Conservation (phyloP, 2,113 vertebrate species). For the Stercorarius parasiticus region DNA sequence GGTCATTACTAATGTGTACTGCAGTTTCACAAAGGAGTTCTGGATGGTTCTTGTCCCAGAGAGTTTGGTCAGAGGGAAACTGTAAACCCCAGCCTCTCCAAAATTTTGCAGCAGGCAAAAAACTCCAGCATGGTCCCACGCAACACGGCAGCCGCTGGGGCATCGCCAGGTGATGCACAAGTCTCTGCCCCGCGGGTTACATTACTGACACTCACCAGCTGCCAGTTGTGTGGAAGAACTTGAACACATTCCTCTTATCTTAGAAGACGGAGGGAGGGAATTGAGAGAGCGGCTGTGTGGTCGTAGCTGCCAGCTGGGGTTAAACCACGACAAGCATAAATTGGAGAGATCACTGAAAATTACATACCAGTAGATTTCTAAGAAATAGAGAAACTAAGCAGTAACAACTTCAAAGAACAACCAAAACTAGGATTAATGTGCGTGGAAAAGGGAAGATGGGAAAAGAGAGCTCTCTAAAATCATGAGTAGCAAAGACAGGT, state of each 20-base stretch:
- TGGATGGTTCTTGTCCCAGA: neutral
- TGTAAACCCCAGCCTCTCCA: neutral
- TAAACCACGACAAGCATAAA: neutral
- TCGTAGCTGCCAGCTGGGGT: neutral
- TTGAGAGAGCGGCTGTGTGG: neutral
- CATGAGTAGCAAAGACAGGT: neutral
- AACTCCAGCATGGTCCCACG: rapidly evolving
- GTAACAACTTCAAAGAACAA: neutral
- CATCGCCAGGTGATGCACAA: rapidly evolving
- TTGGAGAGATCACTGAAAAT: neutral
- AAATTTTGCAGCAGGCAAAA: neutral
- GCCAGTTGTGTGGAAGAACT: neutral
- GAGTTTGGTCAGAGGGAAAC: neutral
- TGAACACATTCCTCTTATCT: neutral
- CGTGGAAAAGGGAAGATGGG: neutral
- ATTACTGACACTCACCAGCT: neutral
- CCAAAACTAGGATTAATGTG: neutral
- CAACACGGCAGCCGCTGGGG: neutral
- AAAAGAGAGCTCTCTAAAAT: neutral
- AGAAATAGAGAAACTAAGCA: neutral
- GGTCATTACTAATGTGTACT: neutral
- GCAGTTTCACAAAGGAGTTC: neutral
- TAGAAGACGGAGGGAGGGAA: neutral
- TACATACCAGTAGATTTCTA: neutral
- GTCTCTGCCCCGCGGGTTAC: neutral